Percentiles rank a stretch among this genome's conserved stretches.
These are phyloP conservation scores for Tragelaphus oryx DNA, from an alignment of 2,797 vertebrate genomes.

Conservation along the genomic window DNA sequence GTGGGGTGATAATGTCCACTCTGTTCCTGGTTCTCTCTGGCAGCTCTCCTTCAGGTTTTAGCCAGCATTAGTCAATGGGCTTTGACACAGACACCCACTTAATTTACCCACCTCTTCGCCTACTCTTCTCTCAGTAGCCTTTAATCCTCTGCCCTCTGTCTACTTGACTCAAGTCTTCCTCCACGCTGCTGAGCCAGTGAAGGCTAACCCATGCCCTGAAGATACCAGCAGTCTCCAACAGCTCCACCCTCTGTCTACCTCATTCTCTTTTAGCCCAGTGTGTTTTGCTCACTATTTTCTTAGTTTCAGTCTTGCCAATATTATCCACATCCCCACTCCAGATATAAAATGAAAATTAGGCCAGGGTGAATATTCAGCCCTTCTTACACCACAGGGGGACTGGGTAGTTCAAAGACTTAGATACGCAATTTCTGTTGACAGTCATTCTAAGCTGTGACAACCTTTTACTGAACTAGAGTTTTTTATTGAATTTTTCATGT, in stretches of 20 bases:
- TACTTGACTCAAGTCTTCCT: not conserved
- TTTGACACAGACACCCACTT: not conserved
- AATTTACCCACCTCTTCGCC: not conserved
- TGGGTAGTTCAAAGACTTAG: not conserved
- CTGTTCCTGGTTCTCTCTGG: not conserved
- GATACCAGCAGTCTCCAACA: too few relatives aligned
- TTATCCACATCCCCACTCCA: not conserved
- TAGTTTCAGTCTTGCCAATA: not conserved
- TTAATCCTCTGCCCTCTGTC: not conserved
- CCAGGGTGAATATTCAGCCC: not conserved
- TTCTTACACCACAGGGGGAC: not conserved
- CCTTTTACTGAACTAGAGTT: not conserved
- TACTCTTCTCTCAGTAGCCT: not conserved
- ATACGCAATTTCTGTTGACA: not conserved
- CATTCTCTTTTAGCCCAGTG: not conserved
- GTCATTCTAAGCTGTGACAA: not conserved
- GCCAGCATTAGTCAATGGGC: not conserved
- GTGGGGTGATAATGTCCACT: not conserved
- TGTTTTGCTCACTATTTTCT: too few relatives aligned
- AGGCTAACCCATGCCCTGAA: not conserved
- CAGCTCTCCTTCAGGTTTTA: not conserved
- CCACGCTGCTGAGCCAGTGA: not conserved
- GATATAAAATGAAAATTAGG: not conserved
- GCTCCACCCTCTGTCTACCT: rapidly evolving
- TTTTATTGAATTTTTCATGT: slow-evolving; percentile 15